Evolutionary conservation across 2,797 vertebrate genomes (phyloP), one percentile per base, ranked within the genome.

Genomic region (Acrossocheilus wenchowensis): DNA sequence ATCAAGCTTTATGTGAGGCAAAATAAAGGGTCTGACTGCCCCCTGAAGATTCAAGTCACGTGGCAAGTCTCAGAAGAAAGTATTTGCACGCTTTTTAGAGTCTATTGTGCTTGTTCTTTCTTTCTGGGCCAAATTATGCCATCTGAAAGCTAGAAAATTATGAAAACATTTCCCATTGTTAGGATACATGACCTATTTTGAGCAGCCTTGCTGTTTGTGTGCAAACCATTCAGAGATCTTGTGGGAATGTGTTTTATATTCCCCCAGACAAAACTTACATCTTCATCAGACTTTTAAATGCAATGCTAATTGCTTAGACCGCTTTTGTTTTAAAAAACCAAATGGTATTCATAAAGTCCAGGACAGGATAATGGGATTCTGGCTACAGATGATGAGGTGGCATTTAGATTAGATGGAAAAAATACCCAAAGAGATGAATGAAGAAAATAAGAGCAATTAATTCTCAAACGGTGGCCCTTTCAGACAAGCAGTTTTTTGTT

Each of bases 371-470:
- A 86, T 86, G 26, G 26, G 84, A 81, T 62, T 39, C 69, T 60
- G 21, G 26, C 41, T 36, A 57, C 17, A 57, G 54, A 77, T 77
- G 73, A 77, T 43, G 23, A 85, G 45, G 84, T 64, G 78, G 26
- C 52, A 64, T 84, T 75, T 39, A 69, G 78, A 89, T 87, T 74
- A 81, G 77, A 88, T 87, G 84, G 91, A 34, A 92, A 90, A 81
- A 72, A 88, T 87, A 89, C 89, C 89, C 10, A 80, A 92, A 85
- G 88, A 91, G 84, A 88, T 83, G 85, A 87, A 87, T 12, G 54
- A 62, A 89, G 87, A 83, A 89, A 90, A 92, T 90, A 87, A 82
- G 86, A 90, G 90, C 91, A 92, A 92, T 94, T 93, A 90, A 92
- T 92, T 90, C 78, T 90, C 89, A 68, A 87, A 60, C 34, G 15